Evolutionary conservation across 2,888 invertebrate genomes (phyloP).

Genomic region (Quadroppia sp.): DNA sequence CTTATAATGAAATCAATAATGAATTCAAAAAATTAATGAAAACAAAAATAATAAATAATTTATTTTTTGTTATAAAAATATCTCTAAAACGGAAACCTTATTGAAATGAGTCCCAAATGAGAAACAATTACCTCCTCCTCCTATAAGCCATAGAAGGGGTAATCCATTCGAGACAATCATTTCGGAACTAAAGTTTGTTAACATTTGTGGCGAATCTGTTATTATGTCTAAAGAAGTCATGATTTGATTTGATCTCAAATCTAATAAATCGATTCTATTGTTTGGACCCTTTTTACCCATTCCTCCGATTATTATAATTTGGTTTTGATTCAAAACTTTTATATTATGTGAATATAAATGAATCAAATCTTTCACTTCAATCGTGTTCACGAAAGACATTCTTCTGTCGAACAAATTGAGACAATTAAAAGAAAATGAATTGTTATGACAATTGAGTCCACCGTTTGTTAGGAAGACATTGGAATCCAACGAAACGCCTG

Average conservation of each 20-base stretch:
- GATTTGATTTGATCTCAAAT: conserved; percentile 28
- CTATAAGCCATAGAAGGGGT: conserved; percentile 19
- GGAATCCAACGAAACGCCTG: background rate
- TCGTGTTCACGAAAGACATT: background rate
- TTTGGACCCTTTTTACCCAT: conserved; percentile 6
- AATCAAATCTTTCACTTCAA: conserved; percentile 12
- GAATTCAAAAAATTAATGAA: background rate
- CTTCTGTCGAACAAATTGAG: conserved; percentile 31
- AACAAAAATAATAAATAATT: background rate
- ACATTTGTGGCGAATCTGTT: background rate
- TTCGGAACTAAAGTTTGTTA: conserved; percentile 34
- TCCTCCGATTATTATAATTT: conserved; percentile 38
- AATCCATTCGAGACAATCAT: background rate
- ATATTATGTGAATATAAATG: conserved; percentile 37
- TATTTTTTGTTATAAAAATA: background rate
- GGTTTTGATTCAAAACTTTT: conserved; percentile 13
- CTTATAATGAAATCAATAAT: background rate
- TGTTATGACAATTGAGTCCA: conserved; percentile 30
- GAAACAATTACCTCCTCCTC: conserved; percentile 42
- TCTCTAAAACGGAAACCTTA: background rate
- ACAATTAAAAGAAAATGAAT: background rate
- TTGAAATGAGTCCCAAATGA: conserved; percentile 42
- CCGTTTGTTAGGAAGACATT: conserved; percentile 34
- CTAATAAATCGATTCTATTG: conserved; percentile 30
- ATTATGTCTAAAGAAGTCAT: background rate